A percentile compares a stretch with the other conserved stretches of the same genome.
These are phyloP conservation scores for Icerya purchasi DNA, from an alignment of 2,888 invertebrate genomes.

Conservation along the genomic window DNA sequence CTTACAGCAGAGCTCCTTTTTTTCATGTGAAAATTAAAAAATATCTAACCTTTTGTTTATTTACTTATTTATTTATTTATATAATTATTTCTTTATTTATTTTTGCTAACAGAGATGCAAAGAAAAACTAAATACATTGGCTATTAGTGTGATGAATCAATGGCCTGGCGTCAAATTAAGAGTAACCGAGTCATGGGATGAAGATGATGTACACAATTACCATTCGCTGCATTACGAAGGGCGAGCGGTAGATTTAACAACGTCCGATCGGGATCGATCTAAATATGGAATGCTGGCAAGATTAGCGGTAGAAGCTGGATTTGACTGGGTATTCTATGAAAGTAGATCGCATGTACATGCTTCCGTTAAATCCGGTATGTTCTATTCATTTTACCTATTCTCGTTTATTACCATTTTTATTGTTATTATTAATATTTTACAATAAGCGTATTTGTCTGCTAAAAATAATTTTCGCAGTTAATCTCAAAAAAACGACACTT, in stretches of 20 bases:
- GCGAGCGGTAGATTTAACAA: slow-evolving; percentile 85
- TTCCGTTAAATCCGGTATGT: slow-evolving; percentile 87
- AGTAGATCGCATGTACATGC: slow-evolving; percentile 87
- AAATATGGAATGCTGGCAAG: slow-evolving; percentile 92
- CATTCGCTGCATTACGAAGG: slow-evolving; percentile 92
- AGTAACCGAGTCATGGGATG: slow-evolving; percentile 93
- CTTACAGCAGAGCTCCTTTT: too few species aligned
- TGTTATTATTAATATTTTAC: too few species aligned
- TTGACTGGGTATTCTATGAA: slow-evolving; percentile 97
- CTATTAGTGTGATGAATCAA: slow-evolving; percentile 91
- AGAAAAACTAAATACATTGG: slow-evolving; percentile 81
- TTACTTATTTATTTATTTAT: too few species aligned
- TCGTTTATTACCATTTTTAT: too few species aligned
- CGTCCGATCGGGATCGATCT: slow-evolving; percentile 74
- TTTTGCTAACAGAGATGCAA: slow-evolving; percentile 89
- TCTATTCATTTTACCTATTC: too few species aligned
- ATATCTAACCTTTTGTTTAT: too few species aligned
- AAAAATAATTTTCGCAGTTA: too few species aligned
- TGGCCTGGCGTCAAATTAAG: slow-evolving; percentile 87
- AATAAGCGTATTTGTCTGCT: too few species aligned
- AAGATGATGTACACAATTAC: slow-evolving; percentile 50
- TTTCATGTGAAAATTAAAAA: too few species aligned
- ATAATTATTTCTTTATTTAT: too few species aligned
- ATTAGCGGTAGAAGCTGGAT: slow-evolving; percentile 87
- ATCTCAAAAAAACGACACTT: too few species aligned